Conservation (phyloP, 2,113 vertebrate genomes). For the Mirza zaza region DNA sequence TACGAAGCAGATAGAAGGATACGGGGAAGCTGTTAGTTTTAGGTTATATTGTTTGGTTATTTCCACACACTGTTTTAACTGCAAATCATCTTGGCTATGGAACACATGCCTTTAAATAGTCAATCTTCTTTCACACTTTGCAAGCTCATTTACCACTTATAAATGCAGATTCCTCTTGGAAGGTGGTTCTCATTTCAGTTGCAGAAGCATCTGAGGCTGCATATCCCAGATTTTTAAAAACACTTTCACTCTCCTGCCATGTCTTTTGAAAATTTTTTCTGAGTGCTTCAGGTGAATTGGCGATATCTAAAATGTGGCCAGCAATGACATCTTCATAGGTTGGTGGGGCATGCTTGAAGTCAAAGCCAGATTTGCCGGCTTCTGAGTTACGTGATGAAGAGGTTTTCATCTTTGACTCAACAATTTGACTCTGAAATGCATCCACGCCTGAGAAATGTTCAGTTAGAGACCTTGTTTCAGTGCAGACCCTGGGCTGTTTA, state of each 20-base stretch:
- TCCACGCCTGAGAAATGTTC: constrained; percentile 85
- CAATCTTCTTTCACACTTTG: constrained; percentile 80
- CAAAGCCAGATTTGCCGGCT: constrained; percentile 78
- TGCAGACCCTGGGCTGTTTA: constrained; percentile 73
- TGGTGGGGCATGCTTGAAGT: constrained; percentile 85
- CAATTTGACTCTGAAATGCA: constrained; percentile 83
- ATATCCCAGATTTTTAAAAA: constrained; percentile 89
- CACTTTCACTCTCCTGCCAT: constrained; percentile 89
- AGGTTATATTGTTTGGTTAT: constrained; percentile 12
- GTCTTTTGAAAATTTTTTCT: constrained; percentile 90
- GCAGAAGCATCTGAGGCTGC: constrained; percentile 83
- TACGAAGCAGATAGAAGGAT: background rate
- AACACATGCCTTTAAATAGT: constrained; percentile 31
- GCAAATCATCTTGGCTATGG: background rate
- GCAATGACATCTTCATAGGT: constrained; percentile 93
- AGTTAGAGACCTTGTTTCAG: constrained; percentile 83
- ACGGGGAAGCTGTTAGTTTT: constrained; percentile 64
- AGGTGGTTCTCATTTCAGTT: constrained; percentile 79
- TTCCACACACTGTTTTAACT: constrained; percentile 18
- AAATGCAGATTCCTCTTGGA: constrained; percentile 84
- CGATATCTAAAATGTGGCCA: constrained; percentile 83
- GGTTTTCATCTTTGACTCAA: constrained; percentile 77
- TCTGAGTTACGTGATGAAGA: constrained; percentile 82
- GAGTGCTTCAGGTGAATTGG: constrained; percentile 86
- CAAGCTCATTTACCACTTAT: constrained; percentile 85